A percentile compares a stretch with the other conserved stretches of the same genome.
These are phyloP conservation scores for Drosophila dives DNA, from an alignment of 2,888 invertebrate species.

Conservation along the genomic window DNA sequence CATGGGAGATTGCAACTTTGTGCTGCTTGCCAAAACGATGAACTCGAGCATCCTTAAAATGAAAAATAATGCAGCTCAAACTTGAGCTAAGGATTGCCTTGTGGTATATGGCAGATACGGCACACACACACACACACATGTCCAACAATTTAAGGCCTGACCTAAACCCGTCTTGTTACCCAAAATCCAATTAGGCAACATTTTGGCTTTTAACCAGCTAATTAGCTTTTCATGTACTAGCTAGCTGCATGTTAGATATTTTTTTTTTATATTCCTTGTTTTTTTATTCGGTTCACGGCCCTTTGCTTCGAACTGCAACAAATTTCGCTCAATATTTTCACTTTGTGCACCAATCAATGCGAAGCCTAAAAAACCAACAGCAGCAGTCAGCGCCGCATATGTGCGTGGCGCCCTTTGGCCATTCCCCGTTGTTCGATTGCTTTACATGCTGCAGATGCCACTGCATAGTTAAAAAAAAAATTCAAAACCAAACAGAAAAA, in stretches of 20 bases:
- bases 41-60: conserved; percentile 51
- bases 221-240: conserved; percentile 52
- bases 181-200: conserved; percentile 60
- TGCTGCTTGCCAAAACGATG: conserved; percentile 29
- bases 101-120: conserved; percentile 5
- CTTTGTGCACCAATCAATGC: conserved; percentile 72
- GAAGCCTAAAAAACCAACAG: conserved; percentile 40
- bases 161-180: conserved; percentile 17
- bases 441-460: conserved; percentile 54
- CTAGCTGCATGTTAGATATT: conserved; percentile 7
- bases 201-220: conserved; percentile 59
- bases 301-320: conserved; percentile 44
- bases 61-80: conserved; percentile 57
- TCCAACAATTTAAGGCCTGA: conserved; percentile 4
- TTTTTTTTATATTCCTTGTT: conserved; percentile 1
- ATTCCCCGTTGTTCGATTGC: conserved; percentile 19
- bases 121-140: conserved; percentile 3
- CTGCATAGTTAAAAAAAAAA: conserved; percentile 39
- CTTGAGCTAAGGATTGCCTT: conserved; percentile 36
- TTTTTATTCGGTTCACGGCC: conserved; percentile 20
- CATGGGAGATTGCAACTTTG: conserved; percentile 45
- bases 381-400: conserved; percentile 48
- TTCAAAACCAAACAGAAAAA: conserved; percentile 17
- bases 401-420: conserved; percentile 23
- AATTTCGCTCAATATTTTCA: conserved; percentile 72